A percentile compares a stretch with the other conserved stretches of the same genome.
These are phyloP conservation scores for Norana najaformis DNA, from an alignment of 2,888 invertebrate species.

Conservation along the genomic window DNA sequence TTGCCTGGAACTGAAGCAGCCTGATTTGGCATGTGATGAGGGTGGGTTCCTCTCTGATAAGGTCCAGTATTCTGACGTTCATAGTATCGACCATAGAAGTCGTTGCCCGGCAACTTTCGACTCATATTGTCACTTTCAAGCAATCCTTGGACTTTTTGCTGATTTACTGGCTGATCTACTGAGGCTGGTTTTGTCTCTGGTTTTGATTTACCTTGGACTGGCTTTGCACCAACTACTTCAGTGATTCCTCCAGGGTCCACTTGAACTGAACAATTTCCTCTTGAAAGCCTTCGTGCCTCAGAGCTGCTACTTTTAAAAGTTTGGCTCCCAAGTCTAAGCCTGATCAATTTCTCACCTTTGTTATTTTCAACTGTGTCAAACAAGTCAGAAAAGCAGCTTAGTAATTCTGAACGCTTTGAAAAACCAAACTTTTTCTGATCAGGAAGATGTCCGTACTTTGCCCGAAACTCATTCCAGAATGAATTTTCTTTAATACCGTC, in stretches of 20 bases:
- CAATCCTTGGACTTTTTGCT: background rate
- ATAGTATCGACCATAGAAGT: conserved; percentile 7
- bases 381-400: background rate
- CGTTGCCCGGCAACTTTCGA: background rate
- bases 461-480: background rate
- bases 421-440: conserved; percentile 21
- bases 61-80: background rate
- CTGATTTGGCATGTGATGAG: background rate
- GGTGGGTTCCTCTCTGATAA: background rate
- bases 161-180: background rate
- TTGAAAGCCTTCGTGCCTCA: background rate
- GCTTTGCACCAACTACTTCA: background rate
- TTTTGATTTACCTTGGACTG: background rate
- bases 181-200: background rate
- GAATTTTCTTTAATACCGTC: conserved; percentile 20
- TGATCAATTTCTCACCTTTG: background rate
- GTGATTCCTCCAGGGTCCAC: background rate
- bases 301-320: background rate
- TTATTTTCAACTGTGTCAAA: background rate
- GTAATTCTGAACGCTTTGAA: background rate
- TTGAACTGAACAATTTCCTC: background rate
- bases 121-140: background rate
- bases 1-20: background rate
- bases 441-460: background rate
- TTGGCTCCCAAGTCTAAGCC: background rate